phyloP scores from a whole-genome alignment of 2,113 vertebrate species.

The Psittacula cyanocephala region DNA sequence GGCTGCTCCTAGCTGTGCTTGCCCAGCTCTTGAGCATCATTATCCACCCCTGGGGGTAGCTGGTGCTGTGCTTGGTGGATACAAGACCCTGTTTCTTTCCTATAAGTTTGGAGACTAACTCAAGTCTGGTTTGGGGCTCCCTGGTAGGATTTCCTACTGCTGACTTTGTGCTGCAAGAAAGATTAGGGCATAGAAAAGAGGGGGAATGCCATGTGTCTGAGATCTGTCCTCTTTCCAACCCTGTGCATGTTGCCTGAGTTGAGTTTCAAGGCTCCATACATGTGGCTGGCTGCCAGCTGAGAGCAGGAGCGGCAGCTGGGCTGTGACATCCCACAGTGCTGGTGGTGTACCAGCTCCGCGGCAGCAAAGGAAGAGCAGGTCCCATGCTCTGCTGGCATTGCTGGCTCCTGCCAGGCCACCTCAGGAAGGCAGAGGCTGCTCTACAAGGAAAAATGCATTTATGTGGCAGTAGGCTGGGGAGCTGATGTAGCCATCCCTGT shows the following conservation, averaged over 20 bases:
- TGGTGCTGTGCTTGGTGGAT: neutral
- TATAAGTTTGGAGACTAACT: neutral
- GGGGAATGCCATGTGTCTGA: neutral
- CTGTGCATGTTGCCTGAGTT: accelerated
- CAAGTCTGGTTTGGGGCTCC: neutral
- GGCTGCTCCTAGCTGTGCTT: neutral
- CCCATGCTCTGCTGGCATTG: neutral
- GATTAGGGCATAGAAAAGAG: neutral
- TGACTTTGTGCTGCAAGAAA: neutral
- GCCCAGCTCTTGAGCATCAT: neutral
- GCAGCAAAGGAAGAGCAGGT: neutral
- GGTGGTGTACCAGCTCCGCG: neutral
- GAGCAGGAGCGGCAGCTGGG: neutral
- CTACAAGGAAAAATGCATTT: neutral
- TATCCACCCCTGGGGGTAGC: neutral
- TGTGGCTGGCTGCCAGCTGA: neutral
- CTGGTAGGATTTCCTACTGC: neutral
- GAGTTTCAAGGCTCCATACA: neutral
- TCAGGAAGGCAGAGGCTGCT: neutral
- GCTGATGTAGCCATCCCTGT: neutral
- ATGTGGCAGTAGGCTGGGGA: neutral
- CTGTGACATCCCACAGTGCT: neutral
- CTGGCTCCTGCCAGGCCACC: neutral
- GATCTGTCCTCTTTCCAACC: neutral
- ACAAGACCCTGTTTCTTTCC: neutral